phyloP scores from a whole-genome alignment of 2,797 vertebrate genomes.

The Falco peregrinus region DNA sequence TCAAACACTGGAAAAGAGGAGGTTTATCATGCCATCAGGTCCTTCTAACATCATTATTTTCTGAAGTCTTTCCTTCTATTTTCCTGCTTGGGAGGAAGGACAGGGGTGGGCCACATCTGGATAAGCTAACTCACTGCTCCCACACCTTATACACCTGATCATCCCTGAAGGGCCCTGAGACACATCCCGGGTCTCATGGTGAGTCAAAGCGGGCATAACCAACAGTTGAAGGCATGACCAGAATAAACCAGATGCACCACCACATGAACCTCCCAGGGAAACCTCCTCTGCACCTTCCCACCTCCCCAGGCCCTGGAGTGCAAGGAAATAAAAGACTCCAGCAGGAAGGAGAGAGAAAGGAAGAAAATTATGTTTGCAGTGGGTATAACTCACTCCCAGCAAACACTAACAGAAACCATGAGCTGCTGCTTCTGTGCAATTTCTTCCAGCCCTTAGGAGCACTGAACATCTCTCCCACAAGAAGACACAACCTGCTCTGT shows the following conservation, averaged over 20 bases:
- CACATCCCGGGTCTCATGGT: neutral
- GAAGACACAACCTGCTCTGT: neutral
- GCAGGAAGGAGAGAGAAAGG: neutral
- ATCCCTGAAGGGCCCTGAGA: neutral
- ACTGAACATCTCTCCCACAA: neutral
- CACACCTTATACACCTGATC: neutral
- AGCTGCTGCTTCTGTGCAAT: neutral
- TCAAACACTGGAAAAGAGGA: neutral
- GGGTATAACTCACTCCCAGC: neutral
- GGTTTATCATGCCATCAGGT: neutral
- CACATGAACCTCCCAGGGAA: neutral
- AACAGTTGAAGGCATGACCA: neutral
- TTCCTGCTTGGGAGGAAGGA: neutral
- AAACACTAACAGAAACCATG: neutral
- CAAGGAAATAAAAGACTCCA: neutral
- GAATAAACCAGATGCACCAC: neutral
- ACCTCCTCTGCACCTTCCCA: neutral
- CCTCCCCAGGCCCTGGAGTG: neutral
- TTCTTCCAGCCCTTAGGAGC: neutral
- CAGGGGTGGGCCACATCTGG: neutral
- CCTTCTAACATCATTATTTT: neutral
- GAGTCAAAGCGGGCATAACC: neutral
- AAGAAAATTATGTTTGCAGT: neutral
- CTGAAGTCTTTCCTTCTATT: neutral
- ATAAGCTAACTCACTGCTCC: neutral